A percentile compares a stretch with the other conserved stretches of the same genome.
Evolutionary conservation across 2,888 invertebrate genomes (phyloP).

Genomic region (Sinohyriopsis cumingii): DNA sequence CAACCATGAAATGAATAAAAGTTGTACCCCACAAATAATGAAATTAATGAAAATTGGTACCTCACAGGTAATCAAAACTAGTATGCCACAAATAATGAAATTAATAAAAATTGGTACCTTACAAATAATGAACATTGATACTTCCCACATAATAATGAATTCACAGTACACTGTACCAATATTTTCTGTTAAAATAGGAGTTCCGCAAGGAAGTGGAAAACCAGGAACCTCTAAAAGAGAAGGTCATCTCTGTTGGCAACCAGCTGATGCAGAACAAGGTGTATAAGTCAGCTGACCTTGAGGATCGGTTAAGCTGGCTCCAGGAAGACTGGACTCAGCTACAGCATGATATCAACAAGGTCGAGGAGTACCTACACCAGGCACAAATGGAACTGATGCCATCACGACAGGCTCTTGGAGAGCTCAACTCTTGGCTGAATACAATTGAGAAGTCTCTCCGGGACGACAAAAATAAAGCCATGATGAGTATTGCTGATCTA

Average conservation of each 20-base stretch:
- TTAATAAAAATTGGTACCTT: too few relatives aligned
- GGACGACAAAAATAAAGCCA: conserved; percentile 50
- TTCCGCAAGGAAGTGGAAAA: conserved; percentile 67
- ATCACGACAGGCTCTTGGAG: conserved; percentile 66
- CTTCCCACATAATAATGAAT: too few relatives aligned
- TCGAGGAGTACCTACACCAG: conserved; percentile 63
- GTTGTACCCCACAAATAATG: too few relatives aligned
- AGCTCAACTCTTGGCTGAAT: conserved; percentile 64
- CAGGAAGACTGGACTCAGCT: conserved; percentile 65
- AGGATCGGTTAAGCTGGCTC: conserved; percentile 48
- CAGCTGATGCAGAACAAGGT: conserved; percentile 57
- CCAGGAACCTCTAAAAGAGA: conserved; percentile 59
- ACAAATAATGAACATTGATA: too few relatives aligned
- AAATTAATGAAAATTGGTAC: too few relatives aligned
- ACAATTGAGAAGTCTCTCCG: conserved; percentile 53
- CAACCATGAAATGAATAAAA: too few relatives aligned
- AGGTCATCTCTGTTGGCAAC: conserved; percentile 57
- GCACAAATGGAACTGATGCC: conserved; percentile 70
- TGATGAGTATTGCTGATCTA: conserved; percentile 58
- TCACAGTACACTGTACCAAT: too few relatives aligned
- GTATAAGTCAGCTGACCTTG: conserved; percentile 52
- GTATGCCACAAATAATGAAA: too few relatives aligned
- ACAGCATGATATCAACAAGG: conserved; percentile 55
- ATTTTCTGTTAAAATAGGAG: conserved; percentile 45
- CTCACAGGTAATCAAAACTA: too few relatives aligned